These are phyloP conservation scores for Nothobranchius kuhntae DNA, from an alignment of 2,113 vertebrate genomes.

Conservation along the genomic window DNA sequence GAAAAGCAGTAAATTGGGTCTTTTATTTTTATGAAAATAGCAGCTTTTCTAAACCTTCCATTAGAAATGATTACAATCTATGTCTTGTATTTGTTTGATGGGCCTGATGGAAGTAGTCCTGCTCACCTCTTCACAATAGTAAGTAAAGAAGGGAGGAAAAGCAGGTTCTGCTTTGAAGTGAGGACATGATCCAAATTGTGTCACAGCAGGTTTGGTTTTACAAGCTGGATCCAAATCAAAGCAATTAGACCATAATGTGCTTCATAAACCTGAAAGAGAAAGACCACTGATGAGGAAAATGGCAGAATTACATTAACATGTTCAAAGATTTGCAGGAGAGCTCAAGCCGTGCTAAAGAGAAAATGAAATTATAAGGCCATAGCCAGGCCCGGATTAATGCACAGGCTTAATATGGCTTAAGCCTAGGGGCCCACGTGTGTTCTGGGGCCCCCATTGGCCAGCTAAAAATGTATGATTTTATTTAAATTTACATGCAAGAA, in stretches of 20 bases:
- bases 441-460: too few relatives aligned
- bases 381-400: background rate
- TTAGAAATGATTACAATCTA: conserved; percentile 47
- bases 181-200: conserved; percentile 74
- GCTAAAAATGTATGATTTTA: too few relatives aligned
- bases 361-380: conserved; percentile 53
- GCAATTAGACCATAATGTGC: conserved; percentile 82
- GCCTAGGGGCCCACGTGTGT: too few relatives aligned
- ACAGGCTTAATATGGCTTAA: too few relatives aligned
- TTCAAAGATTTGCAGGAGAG: conserved; percentile 44
- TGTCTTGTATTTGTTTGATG: conserved; percentile 7
- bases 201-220: conserved; percentile 76
- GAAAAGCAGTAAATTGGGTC: conserved; percentile 24
- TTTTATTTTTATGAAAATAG: conserved; percentile 16
- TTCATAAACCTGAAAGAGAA: conserved; percentile 78
- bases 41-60: conserved; percentile 16
- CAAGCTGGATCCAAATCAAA: conserved; percentile 80
- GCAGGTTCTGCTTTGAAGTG: conserved; percentile 66
- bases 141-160: conserved; percentile 9
- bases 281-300: conserved; percentile 60
- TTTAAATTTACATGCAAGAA: too few relatives aligned
- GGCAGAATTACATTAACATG: conserved; percentile 52
- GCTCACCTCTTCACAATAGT: conserved; percentile 29
- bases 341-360: conserved; percentile 57
- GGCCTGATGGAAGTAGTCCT: conserved; percentile 29